A percentile compares a stretch with the other conserved stretches of the same genome.
These are phyloP conservation scores for Malurus elegans DNA, from an alignment of 2,113 vertebrate genomes.

Conservation along the genomic window DNA sequence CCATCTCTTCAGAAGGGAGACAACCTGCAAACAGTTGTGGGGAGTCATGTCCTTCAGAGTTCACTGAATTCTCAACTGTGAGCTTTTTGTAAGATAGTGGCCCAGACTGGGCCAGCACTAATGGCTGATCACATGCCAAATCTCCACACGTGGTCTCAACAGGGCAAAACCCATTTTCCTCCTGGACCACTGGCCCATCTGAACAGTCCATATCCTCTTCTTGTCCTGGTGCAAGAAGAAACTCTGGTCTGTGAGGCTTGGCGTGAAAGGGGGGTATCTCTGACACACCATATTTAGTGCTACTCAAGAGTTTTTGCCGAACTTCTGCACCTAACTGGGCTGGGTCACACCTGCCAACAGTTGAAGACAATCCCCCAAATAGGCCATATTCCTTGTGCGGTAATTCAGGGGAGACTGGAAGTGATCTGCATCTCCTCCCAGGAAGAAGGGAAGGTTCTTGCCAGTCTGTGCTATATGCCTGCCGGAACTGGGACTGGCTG, in stretches of 20 bases:
- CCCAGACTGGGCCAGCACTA: conserved; percentile 10
- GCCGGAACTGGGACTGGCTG: conserved; percentile 56
- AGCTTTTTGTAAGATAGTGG: neutral
- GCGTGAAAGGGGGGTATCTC: conserved; percentile 90
- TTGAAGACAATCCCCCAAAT: conserved; percentile 68
- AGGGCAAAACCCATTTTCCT: conserved; percentile 76
- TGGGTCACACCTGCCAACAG: conserved; percentile 71
- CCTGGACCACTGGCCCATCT: conserved; percentile 70
- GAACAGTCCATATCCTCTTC: conserved; percentile 92
- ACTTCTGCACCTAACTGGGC: conserved; percentile 70
- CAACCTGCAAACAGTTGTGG: conserved; percentile 12
- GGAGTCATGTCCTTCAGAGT: conserved; percentile 4
- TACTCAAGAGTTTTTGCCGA: conserved; percentile 73
- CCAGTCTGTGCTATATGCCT: conserved; percentile 61
- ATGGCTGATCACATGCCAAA: neutral
- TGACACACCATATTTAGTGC: conserved; percentile 83
- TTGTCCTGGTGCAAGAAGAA: conserved; percentile 56
- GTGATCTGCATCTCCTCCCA: conserved; percentile 84
- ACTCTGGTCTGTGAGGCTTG: conserved; percentile 63
- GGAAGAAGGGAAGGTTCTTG: conserved; percentile 75
- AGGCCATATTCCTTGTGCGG: conserved; percentile 75
- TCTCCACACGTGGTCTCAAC: neutral
- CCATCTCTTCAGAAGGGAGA: conserved; percentile 77
- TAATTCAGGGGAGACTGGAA: conserved; percentile 87
- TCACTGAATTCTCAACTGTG: conserved; percentile 8